Conservation (phyloP, 2,113 vertebrate species). For the Brachyhypopomus gauderio region DNA sequence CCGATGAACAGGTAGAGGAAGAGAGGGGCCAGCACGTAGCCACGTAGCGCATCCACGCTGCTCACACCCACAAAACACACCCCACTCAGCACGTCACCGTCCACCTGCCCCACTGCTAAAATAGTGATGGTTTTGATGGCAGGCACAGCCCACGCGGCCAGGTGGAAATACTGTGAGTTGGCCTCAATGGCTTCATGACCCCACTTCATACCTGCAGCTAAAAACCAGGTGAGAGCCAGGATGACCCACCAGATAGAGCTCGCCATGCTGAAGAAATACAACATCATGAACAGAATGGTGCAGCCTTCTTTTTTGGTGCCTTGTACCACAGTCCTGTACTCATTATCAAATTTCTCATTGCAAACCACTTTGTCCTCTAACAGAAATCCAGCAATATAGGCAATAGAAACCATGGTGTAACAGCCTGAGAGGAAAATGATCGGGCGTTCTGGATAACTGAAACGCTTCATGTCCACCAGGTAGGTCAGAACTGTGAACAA, state of each 20-base stretch:
- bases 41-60: constrained; percentile 87
- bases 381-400: constrained; percentile 85
- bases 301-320: constrained; percentile 61
- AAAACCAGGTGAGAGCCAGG: constrained; percentile 88
- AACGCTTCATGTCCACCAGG: constrained; percentile 90
- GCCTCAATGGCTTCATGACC: constrained; percentile 92
- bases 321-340: neutral
- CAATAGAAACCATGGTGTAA: constrained; percentile 88
- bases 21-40: constrained; percentile 90
- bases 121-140: constrained; percentile 90
- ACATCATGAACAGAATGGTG: constrained; percentile 90
- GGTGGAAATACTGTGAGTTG: constrained; percentile 93
- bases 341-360: constrained; percentile 50
- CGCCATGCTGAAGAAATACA: constrained; percentile 92
- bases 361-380: constrained; percentile 89
- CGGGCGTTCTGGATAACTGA: constrained; percentile 90
- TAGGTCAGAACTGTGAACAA: constrained; percentile 90
- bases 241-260: constrained; percentile 93
- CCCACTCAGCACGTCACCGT: constrained; percentile 90
- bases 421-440: constrained; percentile 93
- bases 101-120: constrained; percentile 89
- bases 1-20: constrained; percentile 93
- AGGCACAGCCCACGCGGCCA: constrained; percentile 93
- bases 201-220: constrained; percentile 91
- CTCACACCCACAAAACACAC: constrained; percentile 96